A percentile compares a stretch with the other conserved stretches of the same genome.
These are phyloP conservation scores for Mormyrus lacerda DNA, from an alignment of 2,113 vertebrate species.

Conservation along the genomic window DNA sequence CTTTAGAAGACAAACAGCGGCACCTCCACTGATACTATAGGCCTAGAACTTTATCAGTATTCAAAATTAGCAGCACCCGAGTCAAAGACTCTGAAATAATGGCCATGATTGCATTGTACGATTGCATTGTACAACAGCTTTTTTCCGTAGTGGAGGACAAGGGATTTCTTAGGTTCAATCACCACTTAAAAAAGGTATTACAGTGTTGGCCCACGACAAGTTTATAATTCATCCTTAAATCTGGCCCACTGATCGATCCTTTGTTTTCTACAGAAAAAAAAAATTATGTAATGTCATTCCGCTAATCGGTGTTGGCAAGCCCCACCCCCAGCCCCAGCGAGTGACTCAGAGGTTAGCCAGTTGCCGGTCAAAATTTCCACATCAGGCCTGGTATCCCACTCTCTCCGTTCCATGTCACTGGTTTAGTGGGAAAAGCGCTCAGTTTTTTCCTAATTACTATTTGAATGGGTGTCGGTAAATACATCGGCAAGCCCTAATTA, in stretches of 20 bases:
- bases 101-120: background rate
- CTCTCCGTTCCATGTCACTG: background rate
- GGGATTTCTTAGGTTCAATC: background rate
- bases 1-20: background rate
- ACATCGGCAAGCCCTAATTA: constrained; percentile 32
- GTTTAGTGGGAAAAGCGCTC: background rate
- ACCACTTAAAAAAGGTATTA: background rate
- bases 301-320: background rate
- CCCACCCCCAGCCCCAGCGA: background rate
- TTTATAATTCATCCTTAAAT: background rate
- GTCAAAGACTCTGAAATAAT: background rate
- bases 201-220: background rate
- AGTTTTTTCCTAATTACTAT: constrained; percentile 31
- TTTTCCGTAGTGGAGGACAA: background rate
- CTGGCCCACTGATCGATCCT: background rate
- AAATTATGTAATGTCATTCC: background rate
- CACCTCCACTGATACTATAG: background rate
- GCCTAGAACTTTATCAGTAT: background rate
- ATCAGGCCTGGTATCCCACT: background rate
- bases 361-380: background rate
- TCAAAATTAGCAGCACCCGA: background rate
- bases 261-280: background rate
- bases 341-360: background rate
- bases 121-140: too few species aligned
- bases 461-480: constrained; percentile 38